Percentiles rank a stretch among this genome's conserved stretches.
Conservation (phyloP, 2,888 invertebrate genomes). For the Cecidostiba fungosa region DNA sequence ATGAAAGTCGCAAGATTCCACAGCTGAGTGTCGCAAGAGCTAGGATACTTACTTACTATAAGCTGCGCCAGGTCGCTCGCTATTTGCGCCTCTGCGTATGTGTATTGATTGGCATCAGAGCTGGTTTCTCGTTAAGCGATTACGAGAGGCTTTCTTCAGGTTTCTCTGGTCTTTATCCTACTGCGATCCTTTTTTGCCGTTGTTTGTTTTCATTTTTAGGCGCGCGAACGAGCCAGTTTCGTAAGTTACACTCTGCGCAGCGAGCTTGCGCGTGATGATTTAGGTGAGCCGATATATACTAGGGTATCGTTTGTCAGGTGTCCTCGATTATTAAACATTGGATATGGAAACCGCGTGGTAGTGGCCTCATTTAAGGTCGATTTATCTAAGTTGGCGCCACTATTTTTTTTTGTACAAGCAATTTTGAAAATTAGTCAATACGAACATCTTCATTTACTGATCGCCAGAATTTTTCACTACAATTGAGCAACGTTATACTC, state of each 20-base stretch:
- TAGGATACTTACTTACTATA: background rate
- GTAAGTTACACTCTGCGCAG: background rate
- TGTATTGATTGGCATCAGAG: slow-evolving; percentile 17
- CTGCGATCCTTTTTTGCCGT: slow-evolving; percentile 1
- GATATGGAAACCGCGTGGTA: too few species aligned
- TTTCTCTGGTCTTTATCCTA: background rate
- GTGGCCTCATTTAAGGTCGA: too few species aligned
- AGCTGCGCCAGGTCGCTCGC: background rate
- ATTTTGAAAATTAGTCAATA: too few species aligned
- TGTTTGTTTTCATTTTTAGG: slow-evolving; percentile 19
- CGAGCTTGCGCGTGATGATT: background rate
- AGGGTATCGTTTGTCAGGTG: too few species aligned
- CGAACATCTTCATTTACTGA: too few species aligned
- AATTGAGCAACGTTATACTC: too few species aligned
- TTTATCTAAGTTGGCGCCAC: too few species aligned
- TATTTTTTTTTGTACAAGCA: too few species aligned
- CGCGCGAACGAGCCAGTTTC: background rate
- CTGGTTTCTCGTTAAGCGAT: slow-evolving; percentile 9
- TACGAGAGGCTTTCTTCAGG: slow-evolving; percentile 4
- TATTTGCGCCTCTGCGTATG: background rate
- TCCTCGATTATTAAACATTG: too few species aligned
- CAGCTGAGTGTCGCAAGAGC: slow-evolving; percentile 7
- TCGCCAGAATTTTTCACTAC: too few species aligned
- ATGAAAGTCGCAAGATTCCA: slow-evolving; percentile 55
- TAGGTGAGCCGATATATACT: too few species aligned